These are phyloP conservation scores for Hymenopus coronatus DNA, from an alignment of 2,888 invertebrate species.

Conservation along the genomic window DNA sequence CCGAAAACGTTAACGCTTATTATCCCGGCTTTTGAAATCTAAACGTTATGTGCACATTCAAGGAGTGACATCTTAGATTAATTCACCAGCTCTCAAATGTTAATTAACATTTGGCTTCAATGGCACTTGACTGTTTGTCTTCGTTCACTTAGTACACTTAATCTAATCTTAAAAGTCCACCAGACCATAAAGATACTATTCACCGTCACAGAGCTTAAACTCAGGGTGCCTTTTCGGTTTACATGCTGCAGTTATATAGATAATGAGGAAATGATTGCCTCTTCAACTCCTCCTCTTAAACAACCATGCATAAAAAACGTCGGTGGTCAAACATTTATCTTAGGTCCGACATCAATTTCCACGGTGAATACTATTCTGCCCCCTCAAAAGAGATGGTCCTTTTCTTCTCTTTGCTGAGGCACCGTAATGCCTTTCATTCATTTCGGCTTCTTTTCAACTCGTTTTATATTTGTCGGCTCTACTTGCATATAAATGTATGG, in stretches of 20 bases:
- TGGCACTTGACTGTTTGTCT: neutral
- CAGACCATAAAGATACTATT: neutral
- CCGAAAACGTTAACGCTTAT: too few species aligned
- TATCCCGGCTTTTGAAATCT: neutral
- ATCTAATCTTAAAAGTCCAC: neutral
- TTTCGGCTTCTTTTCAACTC: neutral
- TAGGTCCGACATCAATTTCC: constrained; percentile 5
- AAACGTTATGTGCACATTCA: neutral
- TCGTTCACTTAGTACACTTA: neutral
- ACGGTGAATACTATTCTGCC: neutral
- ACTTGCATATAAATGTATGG: neutral
- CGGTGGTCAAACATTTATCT: constrained; percentile 7
- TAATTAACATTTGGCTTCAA: neutral
- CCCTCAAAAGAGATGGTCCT: neutral
- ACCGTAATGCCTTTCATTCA: neutral
- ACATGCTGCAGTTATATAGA: neutral
- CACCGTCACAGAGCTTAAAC: neutral
- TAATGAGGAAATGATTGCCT: constrained; percentile 14
- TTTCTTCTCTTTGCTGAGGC: neutral
- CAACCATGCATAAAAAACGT: neutral
- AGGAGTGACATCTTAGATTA: neutral
- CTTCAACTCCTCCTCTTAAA: constrained; percentile 4
- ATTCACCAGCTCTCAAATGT: neutral
- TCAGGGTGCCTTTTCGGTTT: neutral
- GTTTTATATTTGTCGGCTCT: neutral